Evolutionary conservation across 2,888 invertebrate genomes (phyloP).

Genomic region (Drosophila sordidula): DNA sequence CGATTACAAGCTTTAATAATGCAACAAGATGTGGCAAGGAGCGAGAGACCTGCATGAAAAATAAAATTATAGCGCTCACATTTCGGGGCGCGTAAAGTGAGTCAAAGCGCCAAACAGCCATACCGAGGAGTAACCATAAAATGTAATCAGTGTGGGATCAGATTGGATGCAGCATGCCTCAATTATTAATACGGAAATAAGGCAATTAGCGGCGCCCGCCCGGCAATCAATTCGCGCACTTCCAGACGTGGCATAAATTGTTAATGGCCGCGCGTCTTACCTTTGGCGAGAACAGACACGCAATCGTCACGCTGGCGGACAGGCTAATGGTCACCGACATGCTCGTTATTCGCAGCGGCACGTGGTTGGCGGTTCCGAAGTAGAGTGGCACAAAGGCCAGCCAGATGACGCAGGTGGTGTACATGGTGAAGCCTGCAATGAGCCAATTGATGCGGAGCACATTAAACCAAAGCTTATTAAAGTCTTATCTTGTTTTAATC

Average conservation of each 20-base stretch:
- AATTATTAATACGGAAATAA: conserved; percentile 52
- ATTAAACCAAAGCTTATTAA: conserved; percentile 10
- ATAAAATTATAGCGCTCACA: background rate
- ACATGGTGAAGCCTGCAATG: conserved; percentile 96
- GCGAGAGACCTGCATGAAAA: conserved; percentile 1
- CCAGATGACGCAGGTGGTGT: conserved; percentile 99
- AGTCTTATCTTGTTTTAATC: background rate
- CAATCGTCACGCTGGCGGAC: conserved; percentile 96
- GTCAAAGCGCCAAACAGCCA: background rate
- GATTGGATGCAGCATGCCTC: conserved; percentile 15
- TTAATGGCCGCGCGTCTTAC: conserved; percentile 86
- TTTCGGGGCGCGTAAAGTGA: conserved; percentile 6
- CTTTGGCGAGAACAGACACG: conserved; percentile 97
- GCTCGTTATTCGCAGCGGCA: conserved; percentile 95
- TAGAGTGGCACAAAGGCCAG: conserved; percentile 98
- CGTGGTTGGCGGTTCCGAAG: conserved; percentile 97
- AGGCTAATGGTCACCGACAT: conserved; percentile 98
- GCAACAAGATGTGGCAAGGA: background rate
- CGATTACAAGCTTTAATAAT: conserved; percentile 17
- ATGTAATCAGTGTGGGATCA: conserved; percentile 19
- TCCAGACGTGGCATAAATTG: conserved; percentile 22
- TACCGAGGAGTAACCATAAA: no score
- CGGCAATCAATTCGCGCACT: conserved; percentile 23
- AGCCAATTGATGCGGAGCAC: background rate
- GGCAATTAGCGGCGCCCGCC: conserved; percentile 31